Evolutionary conservation across 1,140 invertebrate genomes (phyloP), one percentile per base, ranked within the genome.

Genomic region (Agrilus planipennis): DNA sequence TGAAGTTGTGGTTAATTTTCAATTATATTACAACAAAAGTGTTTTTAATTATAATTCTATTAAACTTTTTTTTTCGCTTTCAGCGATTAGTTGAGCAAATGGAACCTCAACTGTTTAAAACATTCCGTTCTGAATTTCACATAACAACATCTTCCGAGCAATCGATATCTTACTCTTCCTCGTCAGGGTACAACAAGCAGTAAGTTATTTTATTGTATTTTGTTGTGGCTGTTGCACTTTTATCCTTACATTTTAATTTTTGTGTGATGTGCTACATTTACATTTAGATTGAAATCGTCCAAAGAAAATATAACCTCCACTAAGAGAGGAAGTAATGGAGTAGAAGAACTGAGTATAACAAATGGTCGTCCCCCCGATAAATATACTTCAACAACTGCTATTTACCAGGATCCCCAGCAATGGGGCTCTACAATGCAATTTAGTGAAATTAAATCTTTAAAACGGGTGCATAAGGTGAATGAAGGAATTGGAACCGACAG

Each of bases 91-190:
- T 76, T 35, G 75, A 76, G 61, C 72, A 75, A 34, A 75, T 81
- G 70, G 76, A 80, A 61, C 79, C 80, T 50, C 71, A 74, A 47
- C 76, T 76, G 41, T 71, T 81, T 41, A 69, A 73, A 50, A 84
- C 80, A 14, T 85, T 83, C 71, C 72, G 80, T 47, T 81, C 79
- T 18, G 82, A 84, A 62, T 82, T 84, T 66, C 81, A 78, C 57
- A 72, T 78, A 52, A 73, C 74, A 46, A 72, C 70, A 36, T 64
- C 62, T 49, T 73, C 75, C 35, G 76, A 80, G 53, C 72, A 74
- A 30, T 69, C 68, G 7, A 52, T 56, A 25, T 56, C 57, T 1
- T 76, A 70, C 52, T 71, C 72, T 2, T 72, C 74, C 4, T 74
- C 74, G 3, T 70, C 69, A 4, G 69, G 72, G 44, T 71, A 69